Percentiles rank a stretch among this genome's conserved stretches.
These are phyloP conservation scores for Apus apus DNA, from an alignment of 2,113 vertebrate species.

Conservation along the genomic window DNA sequence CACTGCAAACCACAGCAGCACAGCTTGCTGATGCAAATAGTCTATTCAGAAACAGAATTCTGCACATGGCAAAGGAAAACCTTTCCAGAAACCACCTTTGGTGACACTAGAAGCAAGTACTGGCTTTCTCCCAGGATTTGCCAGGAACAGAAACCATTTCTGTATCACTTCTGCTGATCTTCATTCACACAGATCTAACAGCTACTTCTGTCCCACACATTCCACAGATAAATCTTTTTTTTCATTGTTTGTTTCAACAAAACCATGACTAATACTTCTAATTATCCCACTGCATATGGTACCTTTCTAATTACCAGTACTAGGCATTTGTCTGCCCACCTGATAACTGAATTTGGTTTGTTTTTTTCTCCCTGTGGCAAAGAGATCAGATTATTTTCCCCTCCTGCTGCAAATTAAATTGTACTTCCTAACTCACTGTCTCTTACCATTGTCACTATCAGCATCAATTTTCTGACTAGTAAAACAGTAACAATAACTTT, in stretches of 20 bases:
- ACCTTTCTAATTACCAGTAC: not conserved
- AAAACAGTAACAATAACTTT: not conserved
- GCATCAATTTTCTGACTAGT: not conserved
- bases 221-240: not conserved
- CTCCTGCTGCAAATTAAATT: not conserved
- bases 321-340: slow-evolving; percentile 40
- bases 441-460: not conserved
- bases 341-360: not conserved
- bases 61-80: not conserved
- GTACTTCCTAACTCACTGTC: not conserved
- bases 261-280: slow-evolving; percentile 17
- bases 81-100: not conserved
- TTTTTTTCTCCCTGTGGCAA: not conserved
- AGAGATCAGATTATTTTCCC: not conserved
- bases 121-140: not conserved
- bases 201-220: slow-evolving; percentile 27
- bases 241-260: slow-evolving; percentile 31
- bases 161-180: not conserved
- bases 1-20: not conserved
- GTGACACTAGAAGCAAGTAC: not conserved
- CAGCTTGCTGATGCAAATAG: not conserved
- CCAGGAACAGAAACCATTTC: not conserved
- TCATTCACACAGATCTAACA: slow-evolving; percentile 23
- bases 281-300: not conserved
- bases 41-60: not conserved